phyloP scores from a whole-genome alignment of 2,797 vertebrate species.

The Acanthis flammea region DNA sequence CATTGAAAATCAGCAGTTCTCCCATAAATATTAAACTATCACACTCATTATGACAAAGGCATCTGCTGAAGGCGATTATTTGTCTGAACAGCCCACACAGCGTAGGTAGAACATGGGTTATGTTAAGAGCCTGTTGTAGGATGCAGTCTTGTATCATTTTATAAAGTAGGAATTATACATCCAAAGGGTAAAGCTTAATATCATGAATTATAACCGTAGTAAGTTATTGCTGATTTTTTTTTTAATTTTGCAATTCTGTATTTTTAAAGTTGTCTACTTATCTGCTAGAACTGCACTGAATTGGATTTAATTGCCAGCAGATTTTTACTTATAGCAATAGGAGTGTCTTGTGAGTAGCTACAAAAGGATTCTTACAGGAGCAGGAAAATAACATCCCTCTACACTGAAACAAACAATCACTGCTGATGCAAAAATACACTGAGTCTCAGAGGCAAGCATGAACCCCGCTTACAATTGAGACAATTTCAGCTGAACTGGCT shows the following conservation, averaged over 20 bases:
- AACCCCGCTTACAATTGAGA: background rate
- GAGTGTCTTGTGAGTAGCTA: constrained; percentile 29
- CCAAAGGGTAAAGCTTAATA: constrained; percentile 12
- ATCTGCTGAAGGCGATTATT: constrained; percentile 66
- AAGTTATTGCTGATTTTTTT: background rate
- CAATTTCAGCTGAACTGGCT: constrained; percentile 30
- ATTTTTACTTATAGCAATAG: constrained; percentile 35
- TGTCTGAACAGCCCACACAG: constrained; percentile 60
- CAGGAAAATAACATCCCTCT: background rate
- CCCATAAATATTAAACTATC: constrained; percentile 63
- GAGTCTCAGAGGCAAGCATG: background rate
- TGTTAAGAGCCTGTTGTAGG: constrained; percentile 63
- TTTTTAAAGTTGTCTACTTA: background rate
- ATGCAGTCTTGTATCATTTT: constrained; percentile 44
- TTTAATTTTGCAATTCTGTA: background rate
- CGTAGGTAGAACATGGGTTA: constrained; percentile 64
- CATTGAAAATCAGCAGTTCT: constrained; percentile 52
- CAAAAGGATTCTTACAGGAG: constrained; percentile 26
- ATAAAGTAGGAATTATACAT: constrained; percentile 23
- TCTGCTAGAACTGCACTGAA: background rate
- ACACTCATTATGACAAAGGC: constrained; percentile 64
- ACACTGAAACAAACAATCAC: constrained; percentile 38
- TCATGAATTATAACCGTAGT: background rate
- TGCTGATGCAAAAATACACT: background rate
- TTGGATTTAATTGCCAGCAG: constrained; percentile 46